Base-by-base conservation (phyloP, 2,113 vertebrate species). In the Ascaphus truei region DNA sequence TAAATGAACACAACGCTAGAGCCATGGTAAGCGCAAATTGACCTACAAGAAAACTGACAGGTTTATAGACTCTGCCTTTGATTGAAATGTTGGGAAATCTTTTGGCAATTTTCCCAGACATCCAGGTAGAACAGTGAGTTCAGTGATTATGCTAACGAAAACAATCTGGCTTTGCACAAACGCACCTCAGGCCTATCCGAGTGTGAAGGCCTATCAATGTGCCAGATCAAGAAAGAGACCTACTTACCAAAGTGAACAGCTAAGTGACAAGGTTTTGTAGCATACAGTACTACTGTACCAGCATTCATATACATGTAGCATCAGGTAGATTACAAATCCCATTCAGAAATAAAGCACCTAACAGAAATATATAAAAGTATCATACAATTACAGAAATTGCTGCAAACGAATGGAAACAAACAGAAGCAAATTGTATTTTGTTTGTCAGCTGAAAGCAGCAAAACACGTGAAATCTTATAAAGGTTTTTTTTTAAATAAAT, bases 51-150 rank as follows among this genome's bases (percentile, higher is more conserved):
- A 88, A 87, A 82, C 77, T 92, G 90, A 92, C 89, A 95, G 91
- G 83, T 95, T 93, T 93, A 92, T 87, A 80, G 88, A 87, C 83
- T 81, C 78, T 77, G 82, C 80, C 84, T 86, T 81, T 75, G 79
- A 83, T 73, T 83, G 84, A 87, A 90, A 90, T 81, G 81, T 91
- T 90, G 87, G 86, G 86, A 92, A 92, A 85, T 86, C 89, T 83
- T 79, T 83, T 93, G 92, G 86, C 89, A 82, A 75, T 85, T 85
- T 87, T 91, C 90, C 89, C 87, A 92, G 83, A 89, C 79, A 84
- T 88, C 86, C 92, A 96, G 94, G 92, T 95, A 93, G 84, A 90
- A 89, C 86, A 88, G 81, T 84, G 81, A 88, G 88, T 87, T 89
- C 86, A 86, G 77, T 75, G 86, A 88, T 90, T 82, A 84, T 89